A percentile compares a stretch with the other conserved stretches of the same genome.
phyloP scores from a whole-genome alignment of 2,797 vertebrate genomes.

The Muscicapa comitata region DNA sequence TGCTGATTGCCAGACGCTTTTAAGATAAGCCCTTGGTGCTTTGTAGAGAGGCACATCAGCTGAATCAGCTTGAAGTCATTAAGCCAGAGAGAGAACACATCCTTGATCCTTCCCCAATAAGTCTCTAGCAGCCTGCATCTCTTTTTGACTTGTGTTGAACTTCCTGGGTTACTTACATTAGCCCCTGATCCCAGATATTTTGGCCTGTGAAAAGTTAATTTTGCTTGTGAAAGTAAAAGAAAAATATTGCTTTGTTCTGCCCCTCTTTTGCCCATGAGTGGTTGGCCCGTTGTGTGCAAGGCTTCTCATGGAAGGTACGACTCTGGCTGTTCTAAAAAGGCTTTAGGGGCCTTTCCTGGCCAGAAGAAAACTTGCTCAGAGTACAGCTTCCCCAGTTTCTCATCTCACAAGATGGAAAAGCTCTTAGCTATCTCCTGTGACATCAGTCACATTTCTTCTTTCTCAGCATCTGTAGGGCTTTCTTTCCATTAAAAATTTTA shows the following conservation, averaged over 20 bases:
- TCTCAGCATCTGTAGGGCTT: neutral
- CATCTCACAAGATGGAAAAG: neutral
- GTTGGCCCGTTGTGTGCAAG: neutral
- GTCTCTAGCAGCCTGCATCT: neutral
- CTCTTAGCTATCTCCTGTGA: neutral
- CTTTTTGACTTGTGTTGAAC: neutral
- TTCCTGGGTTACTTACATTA: neutral
- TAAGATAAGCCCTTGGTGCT: neutral
- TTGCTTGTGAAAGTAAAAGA: neutral
- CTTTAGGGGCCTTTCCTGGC: neutral
- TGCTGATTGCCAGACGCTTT: neutral
- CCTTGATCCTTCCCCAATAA: neutral
- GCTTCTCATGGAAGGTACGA: neutral
- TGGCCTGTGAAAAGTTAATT: neutral
- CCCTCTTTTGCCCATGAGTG: neutral
- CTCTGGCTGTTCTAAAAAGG: neutral
- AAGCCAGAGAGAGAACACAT: neutral
- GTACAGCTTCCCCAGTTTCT: neutral
- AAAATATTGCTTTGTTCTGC: neutral
- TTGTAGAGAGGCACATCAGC: neutral
- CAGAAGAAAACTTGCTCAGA: neutral
- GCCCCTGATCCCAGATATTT: neutral
- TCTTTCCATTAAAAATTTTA: neutral
- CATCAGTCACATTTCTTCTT: neutral
- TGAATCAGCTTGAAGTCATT: neutral